Percentiles rank a stretch among this genome's conserved stretches.
Conservation (phyloP, 2,113 vertebrate genomes). For the Heptranchias perlo region DNA sequence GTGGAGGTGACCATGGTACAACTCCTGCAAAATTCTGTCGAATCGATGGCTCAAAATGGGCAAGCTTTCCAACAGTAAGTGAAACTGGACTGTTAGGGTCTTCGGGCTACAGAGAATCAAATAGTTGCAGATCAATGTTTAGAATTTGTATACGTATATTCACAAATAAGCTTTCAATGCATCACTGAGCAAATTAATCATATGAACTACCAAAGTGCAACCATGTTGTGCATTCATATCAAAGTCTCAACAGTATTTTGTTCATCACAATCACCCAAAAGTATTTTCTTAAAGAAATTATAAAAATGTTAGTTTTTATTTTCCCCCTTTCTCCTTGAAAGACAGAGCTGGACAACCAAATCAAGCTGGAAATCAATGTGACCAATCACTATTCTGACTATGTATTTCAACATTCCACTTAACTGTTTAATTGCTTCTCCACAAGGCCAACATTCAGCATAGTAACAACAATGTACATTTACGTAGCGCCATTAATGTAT, state of each 20-base stretch:
- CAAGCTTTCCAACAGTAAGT: slow-evolving; percentile 78
- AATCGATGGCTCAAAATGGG: slow-evolving; percentile 82
- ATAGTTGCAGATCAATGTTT: slow-evolving; percentile 7
- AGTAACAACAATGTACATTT: neutral
- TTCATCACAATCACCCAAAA: neutral
- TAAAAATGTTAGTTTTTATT: neutral
- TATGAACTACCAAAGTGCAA: too few relatives aligned
- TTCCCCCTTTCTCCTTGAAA: neutral
- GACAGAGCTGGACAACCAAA: neutral
- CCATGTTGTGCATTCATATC: neutral
- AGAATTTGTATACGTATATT: neutral
- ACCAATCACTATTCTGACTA: neutral
- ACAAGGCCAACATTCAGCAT: neutral
- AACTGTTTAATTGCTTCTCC: neutral
- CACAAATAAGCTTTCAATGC: neutral
- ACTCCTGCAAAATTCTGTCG: slow-evolving; percentile 71
- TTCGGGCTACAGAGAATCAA: slow-evolving; percentile 56
- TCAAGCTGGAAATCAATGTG: neutral
- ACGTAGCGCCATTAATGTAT: neutral
- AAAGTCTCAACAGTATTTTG: neutral
- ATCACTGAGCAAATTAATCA: neutral
- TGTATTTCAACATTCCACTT: neutral
- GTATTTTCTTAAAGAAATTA: neutral
- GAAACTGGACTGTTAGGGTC: slow-evolving; percentile 63
- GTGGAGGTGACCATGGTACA: slow-evolving; percentile 93